phyloP scores from a whole-genome alignment of 2,888 invertebrate genomes.

The Conchocele bisecta region DNA sequence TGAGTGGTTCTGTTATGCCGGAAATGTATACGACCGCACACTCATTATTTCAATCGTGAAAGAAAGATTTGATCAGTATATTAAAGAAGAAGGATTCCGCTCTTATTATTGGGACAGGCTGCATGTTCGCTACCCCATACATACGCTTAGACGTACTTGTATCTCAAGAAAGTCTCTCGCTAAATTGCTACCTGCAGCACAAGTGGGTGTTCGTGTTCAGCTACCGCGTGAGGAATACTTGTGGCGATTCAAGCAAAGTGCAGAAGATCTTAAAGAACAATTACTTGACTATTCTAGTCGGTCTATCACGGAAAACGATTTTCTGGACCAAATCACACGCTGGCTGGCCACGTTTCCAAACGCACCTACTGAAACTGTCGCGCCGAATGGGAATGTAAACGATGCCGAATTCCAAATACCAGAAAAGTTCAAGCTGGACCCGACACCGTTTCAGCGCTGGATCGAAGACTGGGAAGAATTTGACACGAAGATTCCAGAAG shows the following conservation, averaged over 20 bases:
- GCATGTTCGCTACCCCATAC: slow-evolving; percentile 6
- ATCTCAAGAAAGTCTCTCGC: slow-evolving; percentile 30
- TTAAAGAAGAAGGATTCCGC: not conserved
- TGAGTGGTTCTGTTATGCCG: slow-evolving; percentile 58
- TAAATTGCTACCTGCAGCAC: slow-evolving; percentile 20
- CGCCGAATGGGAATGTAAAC: slow-evolving; percentile 33
- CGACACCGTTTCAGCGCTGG: slow-evolving; percentile 59
- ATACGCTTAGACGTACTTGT: slow-evolving; percentile 7
- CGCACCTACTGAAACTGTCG: slow-evolving; percentile 11
- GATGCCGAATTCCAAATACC: slow-evolving; percentile 58
- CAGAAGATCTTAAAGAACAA: slow-evolving; percentile 22
- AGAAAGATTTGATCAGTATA: not conserved
- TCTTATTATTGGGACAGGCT: not conserved
- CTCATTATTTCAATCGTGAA: not conserved
- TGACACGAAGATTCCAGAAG: slow-evolving; percentile 60
- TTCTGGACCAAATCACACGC: slow-evolving; percentile 51
- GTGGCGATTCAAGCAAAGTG: slow-evolving; percentile 31
- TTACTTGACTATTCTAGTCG: not conserved
- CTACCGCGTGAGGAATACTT: slow-evolving; percentile 23
- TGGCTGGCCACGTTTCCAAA: slow-evolving; percentile 58
- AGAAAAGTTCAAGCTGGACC: slow-evolving; percentile 47
- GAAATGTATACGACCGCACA: slow-evolving; percentile 47
- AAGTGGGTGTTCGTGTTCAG: slow-evolving; percentile 24
- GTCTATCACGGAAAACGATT: slow-evolving; percentile 45
- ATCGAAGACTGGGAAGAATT: slow-evolving; percentile 55